These are phyloP conservation scores for Alces alces DNA, from an alignment of 2,113 vertebrate species.

Conservation along the genomic window DNA sequence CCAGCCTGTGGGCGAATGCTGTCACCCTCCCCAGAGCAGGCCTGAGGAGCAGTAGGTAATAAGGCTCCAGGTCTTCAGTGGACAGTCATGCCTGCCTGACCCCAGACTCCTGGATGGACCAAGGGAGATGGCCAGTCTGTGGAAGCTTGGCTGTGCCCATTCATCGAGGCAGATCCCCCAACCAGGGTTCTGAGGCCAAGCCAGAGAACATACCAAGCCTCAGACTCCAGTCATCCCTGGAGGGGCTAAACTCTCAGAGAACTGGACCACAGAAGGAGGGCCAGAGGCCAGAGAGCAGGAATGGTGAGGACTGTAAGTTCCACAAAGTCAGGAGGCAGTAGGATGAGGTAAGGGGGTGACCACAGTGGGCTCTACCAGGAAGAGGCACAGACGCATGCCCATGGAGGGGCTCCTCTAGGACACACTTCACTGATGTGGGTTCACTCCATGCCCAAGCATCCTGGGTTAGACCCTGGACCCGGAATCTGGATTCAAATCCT, in stretches of 20 bases:
- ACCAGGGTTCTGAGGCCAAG: not conserved
- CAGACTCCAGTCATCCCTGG: not conserved
- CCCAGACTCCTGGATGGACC: not conserved
- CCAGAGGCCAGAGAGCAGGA: not conserved
- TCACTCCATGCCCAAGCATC: not conserved
- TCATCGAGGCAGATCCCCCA: not conserved
- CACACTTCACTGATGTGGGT: not conserved
- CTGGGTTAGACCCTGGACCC: not conserved
- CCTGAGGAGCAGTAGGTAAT: not conserved
- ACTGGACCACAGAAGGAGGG: not conserved
- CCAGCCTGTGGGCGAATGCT: not conserved
- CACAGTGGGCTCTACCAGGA: not conserved
- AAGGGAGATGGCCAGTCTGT: not conserved
- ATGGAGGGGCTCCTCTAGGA: not conserved
- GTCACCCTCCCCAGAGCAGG: not conserved
- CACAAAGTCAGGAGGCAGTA: not conserved
- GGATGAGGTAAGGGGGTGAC: not conserved
- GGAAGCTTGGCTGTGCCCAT: not conserved
- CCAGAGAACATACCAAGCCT: not conserved
- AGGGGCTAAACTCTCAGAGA: not conserved
- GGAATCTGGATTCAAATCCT: not conserved
- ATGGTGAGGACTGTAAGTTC: not conserved
- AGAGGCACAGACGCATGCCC: not conserved
- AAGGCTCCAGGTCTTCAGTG: not conserved
- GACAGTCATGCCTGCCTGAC: not conserved